A percentile compares a stretch with the other conserved stretches of the same genome.
These are phyloP conservation scores for Potamarius usumacintae DNA, from an alignment of 2,113 vertebrate genomes.

Conservation along the genomic window DNA sequence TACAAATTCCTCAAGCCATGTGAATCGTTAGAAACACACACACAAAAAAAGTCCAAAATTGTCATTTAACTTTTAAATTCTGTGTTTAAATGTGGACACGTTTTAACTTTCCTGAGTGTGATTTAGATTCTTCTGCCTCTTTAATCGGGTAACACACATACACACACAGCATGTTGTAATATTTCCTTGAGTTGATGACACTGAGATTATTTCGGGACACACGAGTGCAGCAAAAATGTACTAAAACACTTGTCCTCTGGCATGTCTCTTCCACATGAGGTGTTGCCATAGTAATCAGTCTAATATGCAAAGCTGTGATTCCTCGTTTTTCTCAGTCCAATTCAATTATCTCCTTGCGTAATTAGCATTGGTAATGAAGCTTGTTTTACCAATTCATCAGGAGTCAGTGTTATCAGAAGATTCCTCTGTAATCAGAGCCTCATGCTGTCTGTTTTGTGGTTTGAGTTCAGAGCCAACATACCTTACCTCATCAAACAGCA, in stretches of 20 bases:
- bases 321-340: constrained; percentile 32
- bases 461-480: background rate
- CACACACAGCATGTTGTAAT: background rate
- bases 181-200: constrained; percentile 18
- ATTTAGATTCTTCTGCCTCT: background rate
- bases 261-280: constrained; percentile 48
- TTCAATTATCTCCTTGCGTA: constrained; percentile 34
- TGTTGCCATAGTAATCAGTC: constrained; percentile 55
- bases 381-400: constrained; percentile 41
- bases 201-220: constrained; percentile 22
- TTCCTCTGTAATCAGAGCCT: constrained; percentile 10
- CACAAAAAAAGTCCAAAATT: background rate
- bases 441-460: background rate
- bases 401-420: constrained; percentile 7
- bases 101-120: background rate
- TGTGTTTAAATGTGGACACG: background rate
- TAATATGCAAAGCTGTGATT: constrained; percentile 20
- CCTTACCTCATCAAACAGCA: background rate
- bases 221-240: background rate
- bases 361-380: constrained; percentile 44
- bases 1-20: background rate
- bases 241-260: constrained; percentile 38
- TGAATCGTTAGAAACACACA: background rate
- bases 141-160: background rate
- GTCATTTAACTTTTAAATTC: background rate